These are phyloP conservation scores for Pachypsylla venusta DNA, from an alignment of 1,140 invertebrate species.

Conservation along the genomic window DNA sequence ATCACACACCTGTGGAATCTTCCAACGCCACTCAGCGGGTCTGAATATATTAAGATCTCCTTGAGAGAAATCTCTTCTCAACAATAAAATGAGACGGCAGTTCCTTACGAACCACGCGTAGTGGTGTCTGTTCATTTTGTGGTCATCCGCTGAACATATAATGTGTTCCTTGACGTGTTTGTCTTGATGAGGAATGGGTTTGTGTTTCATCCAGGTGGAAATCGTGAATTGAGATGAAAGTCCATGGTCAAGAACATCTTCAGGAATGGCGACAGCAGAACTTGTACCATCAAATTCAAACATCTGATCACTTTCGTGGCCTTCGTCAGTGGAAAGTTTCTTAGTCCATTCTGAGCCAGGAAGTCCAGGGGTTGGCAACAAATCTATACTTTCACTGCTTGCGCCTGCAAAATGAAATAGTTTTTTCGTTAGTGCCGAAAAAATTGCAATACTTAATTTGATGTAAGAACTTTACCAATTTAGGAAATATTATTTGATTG, in stretches of 20 bases:
- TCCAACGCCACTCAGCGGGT: slow-evolving; percentile 96
- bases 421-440: too few relatives aligned
- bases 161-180: slow-evolving; percentile 89
- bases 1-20: slow-evolving; percentile 82
- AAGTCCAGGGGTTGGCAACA: slow-evolving; percentile 64
- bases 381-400: slow-evolving; percentile 52
- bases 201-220: slow-evolving; percentile 84
- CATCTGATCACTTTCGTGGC: slow-evolving; percentile 74
- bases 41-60: slow-evolving; percentile 89
- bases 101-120: slow-evolving; percentile 93
- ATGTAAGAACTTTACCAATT: neutral
- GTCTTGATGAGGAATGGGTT: slow-evolving; percentile 49
- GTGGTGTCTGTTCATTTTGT: slow-evolving; percentile 94
- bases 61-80: slow-evolving; percentile 82
- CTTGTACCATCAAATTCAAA: slow-evolving; percentile 84
- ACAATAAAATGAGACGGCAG: slow-evolving; percentile 82
- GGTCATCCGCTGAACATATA: slow-evolving; percentile 88
- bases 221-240: slow-evolving; percentile 71
- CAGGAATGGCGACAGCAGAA: slow-evolving; percentile 71
- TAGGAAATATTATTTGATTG: too few relatives aligned
- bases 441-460: neutral
- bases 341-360: slow-evolving; percentile 72
- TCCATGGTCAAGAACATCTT: slow-evolving; percentile 52
- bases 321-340: slow-evolving; percentile 74
- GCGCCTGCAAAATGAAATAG: slow-evolving; percentile 39